Conservation (phyloP, 2,888 invertebrate genomes). For the Drosophila ezoana region DNA sequence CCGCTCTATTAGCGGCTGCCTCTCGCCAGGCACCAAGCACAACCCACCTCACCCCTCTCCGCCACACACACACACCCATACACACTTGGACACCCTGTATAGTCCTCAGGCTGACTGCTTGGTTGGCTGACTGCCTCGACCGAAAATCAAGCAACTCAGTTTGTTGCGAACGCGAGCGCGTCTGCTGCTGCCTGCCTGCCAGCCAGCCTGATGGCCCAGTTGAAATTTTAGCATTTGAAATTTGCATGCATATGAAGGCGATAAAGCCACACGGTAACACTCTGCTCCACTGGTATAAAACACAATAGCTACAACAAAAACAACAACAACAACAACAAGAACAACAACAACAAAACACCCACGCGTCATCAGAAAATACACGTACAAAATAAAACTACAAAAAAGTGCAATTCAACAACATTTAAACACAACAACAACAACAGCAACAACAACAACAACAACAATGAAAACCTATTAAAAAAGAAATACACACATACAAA, state of each 20-base stretch:
- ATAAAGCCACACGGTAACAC: slow-evolving; percentile 58
- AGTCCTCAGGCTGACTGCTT: slow-evolving; percentile 34
- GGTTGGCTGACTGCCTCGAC: slow-evolving; percentile 54
- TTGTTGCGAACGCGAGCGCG: slow-evolving; percentile 77
- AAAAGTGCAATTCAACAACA: slow-evolving; percentile 44
- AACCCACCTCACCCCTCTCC: background rate
- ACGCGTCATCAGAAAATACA: slow-evolving; percentile 54
- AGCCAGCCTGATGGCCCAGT: slow-evolving; percentile 61
- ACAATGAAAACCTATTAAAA: slow-evolving; percentile 26
- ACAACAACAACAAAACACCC: slow-evolving; percentile 29
- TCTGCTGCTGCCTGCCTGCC: slow-evolving; percentile 64
- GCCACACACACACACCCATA: too few relatives aligned
- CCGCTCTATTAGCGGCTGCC: slow-evolving; percentile 74
- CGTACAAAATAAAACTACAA: slow-evolving; percentile 41
- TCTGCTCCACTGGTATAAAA: slow-evolving; percentile 52
- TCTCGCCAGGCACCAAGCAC: slow-evolving; percentile 44
- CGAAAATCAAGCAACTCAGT: slow-evolving; percentile 75
- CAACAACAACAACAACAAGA: slow-evolving; percentile 5
- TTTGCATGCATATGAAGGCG: slow-evolving; percentile 72
- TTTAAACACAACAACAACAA: slow-evolving; percentile 30
- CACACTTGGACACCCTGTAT: slow-evolving; percentile 2
- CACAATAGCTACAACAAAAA: slow-evolving; percentile 17
- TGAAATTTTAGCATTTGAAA: slow-evolving; percentile 64
- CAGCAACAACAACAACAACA: slow-evolving; percentile 26
- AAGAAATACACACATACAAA: slow-evolving; percentile 22